Conservation (phyloP, 1,140 invertebrate genomes). For the Atta texana region DNA sequence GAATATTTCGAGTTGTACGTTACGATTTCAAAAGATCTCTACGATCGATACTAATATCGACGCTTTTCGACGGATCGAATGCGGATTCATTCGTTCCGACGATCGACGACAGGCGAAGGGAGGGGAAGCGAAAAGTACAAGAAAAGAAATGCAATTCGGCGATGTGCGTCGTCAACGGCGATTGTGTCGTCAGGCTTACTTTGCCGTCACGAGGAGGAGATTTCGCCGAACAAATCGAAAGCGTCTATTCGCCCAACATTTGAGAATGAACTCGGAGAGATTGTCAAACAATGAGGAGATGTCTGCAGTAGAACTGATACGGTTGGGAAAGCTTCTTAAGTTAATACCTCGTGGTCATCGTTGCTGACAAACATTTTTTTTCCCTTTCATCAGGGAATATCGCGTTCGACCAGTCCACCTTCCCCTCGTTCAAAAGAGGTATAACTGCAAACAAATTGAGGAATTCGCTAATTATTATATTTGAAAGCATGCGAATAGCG, state of each 20-base stretch:
- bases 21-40: slow-evolving; percentile 41
- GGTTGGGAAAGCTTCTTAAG: slow-evolving; percentile 51
- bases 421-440: slow-evolving; percentile 26
- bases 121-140: neutral
- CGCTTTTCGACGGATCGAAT: slow-evolving; percentile 3
- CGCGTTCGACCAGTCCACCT: neutral
- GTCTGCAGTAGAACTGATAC: slow-evolving; percentile 34
- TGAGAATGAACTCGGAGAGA: slow-evolving; percentile 20
- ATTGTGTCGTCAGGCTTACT: neutral
- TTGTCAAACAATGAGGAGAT: slow-evolving; percentile 19
- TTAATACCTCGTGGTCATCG: slow-evolving; percentile 37
- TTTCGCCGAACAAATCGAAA: slow-evolving; percentile 1
- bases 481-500: neutral
- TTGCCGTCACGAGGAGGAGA: slow-evolving; percentile 2
- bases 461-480: slow-evolving; percentile 9
- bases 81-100: neutral
- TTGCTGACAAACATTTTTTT: slow-evolving; percentile 62
- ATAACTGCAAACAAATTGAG: neutral
- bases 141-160: slow-evolving; percentile 13
- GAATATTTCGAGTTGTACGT: slow-evolving; percentile 21
- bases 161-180: neutral
- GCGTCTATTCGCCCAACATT: neutral
- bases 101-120: neutral
- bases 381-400: slow-evolving; percentile 48
- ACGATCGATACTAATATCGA: slow-evolving; percentile 48